Conservation (phyloP, 1,140 invertebrate genomes). For the Homalodisca vitripennis region DNA sequence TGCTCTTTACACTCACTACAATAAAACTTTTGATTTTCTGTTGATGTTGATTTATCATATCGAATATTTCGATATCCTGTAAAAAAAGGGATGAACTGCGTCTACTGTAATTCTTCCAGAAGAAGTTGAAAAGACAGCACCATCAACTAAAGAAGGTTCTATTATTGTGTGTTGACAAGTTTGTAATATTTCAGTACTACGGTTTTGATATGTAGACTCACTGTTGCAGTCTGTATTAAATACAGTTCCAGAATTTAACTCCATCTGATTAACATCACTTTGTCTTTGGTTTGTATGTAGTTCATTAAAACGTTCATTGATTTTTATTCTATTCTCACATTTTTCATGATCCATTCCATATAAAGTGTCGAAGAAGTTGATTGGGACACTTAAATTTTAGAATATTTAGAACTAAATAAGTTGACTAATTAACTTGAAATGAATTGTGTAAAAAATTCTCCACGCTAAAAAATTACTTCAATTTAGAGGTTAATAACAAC, state of each 20-base stretch:
- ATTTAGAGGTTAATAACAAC: too few species aligned
- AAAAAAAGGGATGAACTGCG: background rate
- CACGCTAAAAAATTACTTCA: too few species aligned
- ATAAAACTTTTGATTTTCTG: background rate
- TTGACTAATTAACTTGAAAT: too few species aligned
- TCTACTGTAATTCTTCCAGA: background rate
- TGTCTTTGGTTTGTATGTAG: too few species aligned
- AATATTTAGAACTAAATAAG: too few species aligned
- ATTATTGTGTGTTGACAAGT: background rate
- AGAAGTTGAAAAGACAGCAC: background rate
- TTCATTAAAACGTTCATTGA: too few species aligned
- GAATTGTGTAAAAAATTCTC: too few species aligned
- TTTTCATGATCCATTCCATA: too few species aligned
- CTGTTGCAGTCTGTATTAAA: background rate
- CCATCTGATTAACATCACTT: too few species aligned
- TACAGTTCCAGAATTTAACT: background rate
- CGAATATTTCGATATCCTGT: background rate
- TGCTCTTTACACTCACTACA: background rate
- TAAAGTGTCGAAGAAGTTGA: too few species aligned
- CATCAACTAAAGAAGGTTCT: background rate
- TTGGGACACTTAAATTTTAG: too few species aligned
- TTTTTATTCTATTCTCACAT: too few species aligned
- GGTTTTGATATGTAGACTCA: background rate
- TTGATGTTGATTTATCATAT: background rate
- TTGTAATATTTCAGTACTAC: background rate